Percentiles rank a stretch among this genome's conserved stretches.
Conservation (phyloP, 2,888 invertebrate genomes). For the Cremastobaeus sp. region DNA sequence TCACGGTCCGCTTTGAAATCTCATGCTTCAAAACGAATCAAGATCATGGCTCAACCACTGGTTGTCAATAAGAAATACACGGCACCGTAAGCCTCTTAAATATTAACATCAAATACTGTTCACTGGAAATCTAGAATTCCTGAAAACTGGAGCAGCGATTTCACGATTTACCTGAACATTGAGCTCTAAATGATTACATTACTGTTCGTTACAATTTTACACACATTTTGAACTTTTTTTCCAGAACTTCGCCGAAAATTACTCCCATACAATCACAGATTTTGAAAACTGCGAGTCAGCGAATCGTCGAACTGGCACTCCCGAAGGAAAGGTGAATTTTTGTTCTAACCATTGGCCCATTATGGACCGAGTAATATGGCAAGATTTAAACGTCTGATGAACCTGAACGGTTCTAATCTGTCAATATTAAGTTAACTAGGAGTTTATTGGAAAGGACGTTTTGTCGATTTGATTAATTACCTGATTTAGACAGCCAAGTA, state of each 20-base stretch:
- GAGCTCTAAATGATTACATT: no score
- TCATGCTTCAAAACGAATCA: constrained; percentile 68
- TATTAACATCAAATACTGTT: constrained; percentile 13
- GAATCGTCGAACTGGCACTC: constrained; percentile 68
- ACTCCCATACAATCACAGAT: constrained; percentile 64
- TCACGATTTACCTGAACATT: no score
- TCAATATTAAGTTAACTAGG: constrained; percentile 32
- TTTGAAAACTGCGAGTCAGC: constrained; percentile 61
- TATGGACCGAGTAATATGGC: no score
- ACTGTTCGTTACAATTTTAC: no score
- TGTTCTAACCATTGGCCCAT: no score
- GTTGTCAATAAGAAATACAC: constrained; percentile 66
- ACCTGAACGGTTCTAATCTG: constrained; percentile 10
- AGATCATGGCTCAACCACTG: constrained; percentile 69
- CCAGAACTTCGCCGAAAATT: constrained; percentile 60
- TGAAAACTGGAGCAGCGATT: no score
- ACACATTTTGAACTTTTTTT: no score
- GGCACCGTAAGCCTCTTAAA: constrained; percentile 63
- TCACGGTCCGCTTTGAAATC: constrained; percentile 65
- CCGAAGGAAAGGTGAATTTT: constrained; percentile 62
- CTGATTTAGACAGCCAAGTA: constrained; percentile 14
- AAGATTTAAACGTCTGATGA: constrained; percentile 21
- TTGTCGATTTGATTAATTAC: constrained; percentile 36
- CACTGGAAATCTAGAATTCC: no score
- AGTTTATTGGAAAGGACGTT: constrained; percentile 31